phyloP scores from a whole-genome alignment of 2,797 vertebrate genomes.

The Protonibea diacanthus region DNA sequence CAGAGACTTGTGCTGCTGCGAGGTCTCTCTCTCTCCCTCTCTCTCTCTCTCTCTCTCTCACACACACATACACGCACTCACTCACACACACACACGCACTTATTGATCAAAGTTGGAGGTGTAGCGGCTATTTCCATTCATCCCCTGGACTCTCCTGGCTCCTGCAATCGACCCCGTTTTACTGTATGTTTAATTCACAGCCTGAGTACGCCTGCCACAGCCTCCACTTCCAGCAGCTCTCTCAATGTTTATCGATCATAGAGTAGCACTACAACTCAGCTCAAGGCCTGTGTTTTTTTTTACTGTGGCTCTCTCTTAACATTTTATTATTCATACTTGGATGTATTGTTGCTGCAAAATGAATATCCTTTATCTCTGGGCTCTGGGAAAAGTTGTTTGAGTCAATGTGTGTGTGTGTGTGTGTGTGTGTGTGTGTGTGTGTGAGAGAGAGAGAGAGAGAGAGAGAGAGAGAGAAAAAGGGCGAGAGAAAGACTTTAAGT shows the following conservation, averaged over 20 bases:
- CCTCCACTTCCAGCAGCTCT: conserved; percentile 63
- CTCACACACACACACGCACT: conserved; percentile 27
- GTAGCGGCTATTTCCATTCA: conserved; percentile 72
- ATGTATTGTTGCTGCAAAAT: conserved; percentile 9
- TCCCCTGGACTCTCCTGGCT: conserved; percentile 61
- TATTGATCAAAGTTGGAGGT: conserved; percentile 65
- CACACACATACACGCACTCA: conserved; percentile 11
- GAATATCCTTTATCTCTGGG: conserved; percentile 11
- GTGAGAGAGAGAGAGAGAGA: neutral
- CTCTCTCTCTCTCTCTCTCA: conserved; percentile 5
- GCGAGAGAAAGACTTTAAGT: conserved; percentile 32
- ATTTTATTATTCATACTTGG: conserved; percentile 41
- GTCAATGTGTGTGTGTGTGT: neutral
- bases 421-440: neutral
- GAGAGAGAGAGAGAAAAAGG: neutral
- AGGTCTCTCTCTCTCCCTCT: conserved; percentile 4
- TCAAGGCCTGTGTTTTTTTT: conserved; percentile 49
- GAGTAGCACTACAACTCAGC: conserved; percentile 45
- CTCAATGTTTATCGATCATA: conserved; percentile 67
- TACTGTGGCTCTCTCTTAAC: conserved; percentile 17
- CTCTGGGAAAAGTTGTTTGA: neutral
- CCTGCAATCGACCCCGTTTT: conserved; percentile 71
- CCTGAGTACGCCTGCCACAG: conserved; percentile 54
- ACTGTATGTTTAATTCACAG: conserved; percentile 74
- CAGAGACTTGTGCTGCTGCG: conserved; percentile 16